Percentiles rank a stretch among this genome's conserved stretches.
Conservation (phyloP, 2,113 vertebrate species). For the Spea multiplicata region DNA sequence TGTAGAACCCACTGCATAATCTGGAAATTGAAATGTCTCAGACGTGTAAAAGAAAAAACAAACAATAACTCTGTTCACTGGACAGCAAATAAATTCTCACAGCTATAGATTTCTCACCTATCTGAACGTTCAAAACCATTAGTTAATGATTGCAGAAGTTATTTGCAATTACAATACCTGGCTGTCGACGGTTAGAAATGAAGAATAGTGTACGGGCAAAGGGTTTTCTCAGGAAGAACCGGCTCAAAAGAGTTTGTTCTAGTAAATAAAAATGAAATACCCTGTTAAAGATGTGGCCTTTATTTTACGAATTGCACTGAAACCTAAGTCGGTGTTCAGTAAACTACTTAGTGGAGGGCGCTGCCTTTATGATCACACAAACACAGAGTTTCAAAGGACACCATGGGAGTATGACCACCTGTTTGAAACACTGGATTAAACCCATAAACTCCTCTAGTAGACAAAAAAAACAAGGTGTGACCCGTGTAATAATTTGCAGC, state of each 20-base stretch:
- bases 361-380: neutral
- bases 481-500: too few species aligned
- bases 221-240: neutral
- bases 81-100: constrained; percentile 32
- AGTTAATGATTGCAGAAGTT: constrained; percentile 26
- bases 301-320: neutral
- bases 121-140: constrained; percentile 4
- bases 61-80: constrained; percentile 40
- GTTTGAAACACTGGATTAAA: neutral
- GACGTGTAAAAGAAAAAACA: constrained; percentile 30
- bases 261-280: neutral
- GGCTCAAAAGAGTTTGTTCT: neutral
- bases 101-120: constrained; percentile 7
- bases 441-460: neutral
- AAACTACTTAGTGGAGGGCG: neutral
- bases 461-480: too few species aligned
- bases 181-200: constrained; percentile 4
- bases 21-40: constrained; percentile 31
- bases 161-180: constrained; percentile 28
- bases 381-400: neutral
- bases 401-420: neutral
- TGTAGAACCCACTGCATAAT: neutral
- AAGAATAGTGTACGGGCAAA: neutral
- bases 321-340: neutral
- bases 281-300: neutral